phyloP scores from a whole-genome alignment of 2,797 vertebrate species.

The Sciurus carolinensis region DNA sequence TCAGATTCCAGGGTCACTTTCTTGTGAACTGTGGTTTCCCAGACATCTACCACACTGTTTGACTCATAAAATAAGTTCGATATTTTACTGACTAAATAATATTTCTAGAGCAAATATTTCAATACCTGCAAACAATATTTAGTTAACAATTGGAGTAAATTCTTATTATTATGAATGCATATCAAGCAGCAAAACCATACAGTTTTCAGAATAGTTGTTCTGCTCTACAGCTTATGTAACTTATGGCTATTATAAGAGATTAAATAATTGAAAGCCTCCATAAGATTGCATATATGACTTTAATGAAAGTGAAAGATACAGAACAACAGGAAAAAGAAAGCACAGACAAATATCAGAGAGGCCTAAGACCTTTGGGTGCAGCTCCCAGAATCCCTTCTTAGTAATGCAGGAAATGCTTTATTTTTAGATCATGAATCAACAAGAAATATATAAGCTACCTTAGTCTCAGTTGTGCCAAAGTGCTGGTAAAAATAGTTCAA shows the following conservation, averaged over 20 bases:
- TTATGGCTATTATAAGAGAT: not conserved
- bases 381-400: not conserved
- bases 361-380: not conserved
- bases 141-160: not conserved
- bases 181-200: not conserved
- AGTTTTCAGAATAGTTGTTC: not conserved
- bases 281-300: not conserved
- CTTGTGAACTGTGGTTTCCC: not conserved
- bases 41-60: not conserved
- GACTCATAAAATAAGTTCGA: not conserved
- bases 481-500: not conserved
- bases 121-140: not conserved
- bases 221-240: not conserved
- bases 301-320: slow-evolving; percentile 9
- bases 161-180: not conserved
- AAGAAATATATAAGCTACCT: not conserved
- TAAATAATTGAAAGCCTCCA: not conserved
- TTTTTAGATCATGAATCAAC: not conserved
- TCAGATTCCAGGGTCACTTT: not conserved
- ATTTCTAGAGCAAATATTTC: not conserved
- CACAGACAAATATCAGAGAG: not conserved
- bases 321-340: not conserved
- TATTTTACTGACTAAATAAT: not conserved
- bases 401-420: not conserved
- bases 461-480: not conserved